phyloP scores from a whole-genome alignment of 2,888 invertebrate species.

The Hedychridium roseum region DNA sequence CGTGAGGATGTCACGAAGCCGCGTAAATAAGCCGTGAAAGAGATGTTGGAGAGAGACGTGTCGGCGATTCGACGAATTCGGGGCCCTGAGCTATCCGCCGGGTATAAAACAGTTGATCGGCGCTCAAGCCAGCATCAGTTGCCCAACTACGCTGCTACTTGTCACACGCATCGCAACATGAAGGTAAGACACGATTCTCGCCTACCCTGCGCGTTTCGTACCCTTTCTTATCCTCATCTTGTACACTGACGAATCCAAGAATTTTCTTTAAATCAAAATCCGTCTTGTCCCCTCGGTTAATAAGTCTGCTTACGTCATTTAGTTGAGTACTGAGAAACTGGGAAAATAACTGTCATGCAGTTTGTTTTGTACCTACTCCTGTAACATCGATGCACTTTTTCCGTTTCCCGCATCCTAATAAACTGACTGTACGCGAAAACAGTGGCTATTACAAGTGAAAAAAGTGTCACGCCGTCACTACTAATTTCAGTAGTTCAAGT shows the following conservation, averaged over 20 bases:
- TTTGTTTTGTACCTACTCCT: too few relatives aligned
- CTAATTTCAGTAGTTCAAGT: too few relatives aligned
- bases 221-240: neutral
- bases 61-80: constrained; percentile 43
- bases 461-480: too few relatives aligned
- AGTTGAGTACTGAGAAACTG: too few relatives aligned
- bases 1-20: neutral
- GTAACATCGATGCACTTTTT: too few relatives aligned
- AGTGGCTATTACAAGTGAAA: too few relatives aligned
- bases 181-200: constrained; percentile 41
- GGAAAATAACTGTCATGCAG: too few relatives aligned
- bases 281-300: neutral
- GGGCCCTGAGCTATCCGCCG: constrained; percentile 39
- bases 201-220: constrained; percentile 1
- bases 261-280: too few relatives aligned
- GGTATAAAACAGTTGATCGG: constrained; percentile 49
- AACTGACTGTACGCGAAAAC: too few relatives aligned
- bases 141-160: constrained; percentile 33
- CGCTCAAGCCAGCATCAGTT: constrained; percentile 45
- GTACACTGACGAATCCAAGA: neutral
- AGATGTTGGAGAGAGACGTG: too few relatives aligned
- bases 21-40: neutral
- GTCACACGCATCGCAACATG: constrained; percentile 39
- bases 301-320: too few relatives aligned
- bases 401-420: too few relatives aligned